Conservation (phyloP, 2,797 vertebrate genomes). For the Brachymystax lenok region DNA sequence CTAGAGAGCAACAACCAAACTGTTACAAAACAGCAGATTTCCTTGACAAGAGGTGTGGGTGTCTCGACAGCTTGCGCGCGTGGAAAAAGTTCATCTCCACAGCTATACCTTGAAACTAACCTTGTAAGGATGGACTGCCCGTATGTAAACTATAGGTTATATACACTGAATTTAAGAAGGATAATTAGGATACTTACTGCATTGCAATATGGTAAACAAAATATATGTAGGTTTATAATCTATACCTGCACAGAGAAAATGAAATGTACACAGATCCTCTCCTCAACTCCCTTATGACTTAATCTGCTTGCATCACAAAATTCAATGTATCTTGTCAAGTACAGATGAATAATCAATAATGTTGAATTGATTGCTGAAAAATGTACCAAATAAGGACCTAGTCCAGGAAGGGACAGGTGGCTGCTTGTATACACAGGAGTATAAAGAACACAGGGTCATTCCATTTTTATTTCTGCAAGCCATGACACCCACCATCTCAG, state of each 20-base stretch:
- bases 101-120: constrained; percentile 33
- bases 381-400: background rate
- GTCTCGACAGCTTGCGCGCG: constrained; percentile 58
- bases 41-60: constrained; percentile 64
- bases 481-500: no score
- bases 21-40: constrained; percentile 68
- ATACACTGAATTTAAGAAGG: background rate
- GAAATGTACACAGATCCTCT: background rate
- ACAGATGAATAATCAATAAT: background rate
- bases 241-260: background rate
- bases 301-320: background rate
- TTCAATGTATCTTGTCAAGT: background rate
- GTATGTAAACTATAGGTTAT: background rate
- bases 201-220: background rate
- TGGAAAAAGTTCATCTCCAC: constrained; percentile 67
- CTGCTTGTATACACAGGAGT: background rate
- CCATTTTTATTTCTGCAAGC: background rate
- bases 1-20: constrained; percentile 13
- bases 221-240: background rate
- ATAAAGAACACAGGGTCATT: background rate
- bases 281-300: background rate
- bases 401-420: background rate
- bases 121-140: background rate
- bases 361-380: background rate
- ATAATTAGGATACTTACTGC: background rate